A percentile compares a stretch with the other conserved stretches of the same genome.
Conservation (phyloP, 2,797 vertebrate species). For the Alcedo atthis region DNA sequence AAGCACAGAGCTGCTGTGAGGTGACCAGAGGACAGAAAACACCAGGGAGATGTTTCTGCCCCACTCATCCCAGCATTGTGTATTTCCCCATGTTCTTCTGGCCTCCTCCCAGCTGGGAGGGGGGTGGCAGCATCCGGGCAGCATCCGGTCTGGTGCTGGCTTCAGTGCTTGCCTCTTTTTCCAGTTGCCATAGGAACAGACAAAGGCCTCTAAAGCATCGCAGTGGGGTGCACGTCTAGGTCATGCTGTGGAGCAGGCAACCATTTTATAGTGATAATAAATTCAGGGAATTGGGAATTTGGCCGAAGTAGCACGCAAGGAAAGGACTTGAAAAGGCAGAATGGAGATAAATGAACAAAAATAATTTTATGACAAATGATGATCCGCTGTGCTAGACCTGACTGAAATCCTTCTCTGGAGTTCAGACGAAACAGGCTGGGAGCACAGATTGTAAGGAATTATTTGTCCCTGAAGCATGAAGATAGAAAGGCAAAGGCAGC, state of each 20-base stretch:
- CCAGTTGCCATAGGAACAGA: conserved; percentile 72
- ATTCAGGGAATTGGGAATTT: conserved; percentile 70
- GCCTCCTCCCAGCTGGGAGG: background rate
- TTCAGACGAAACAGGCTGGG: background rate
- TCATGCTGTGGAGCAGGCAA: conserved; percentile 58
- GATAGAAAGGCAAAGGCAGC: conserved; percentile 8
- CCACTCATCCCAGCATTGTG: fast-evolving
- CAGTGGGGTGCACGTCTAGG: conserved; percentile 52
- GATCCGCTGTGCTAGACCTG: background rate
- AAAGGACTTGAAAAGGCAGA: conserved; percentile 50
- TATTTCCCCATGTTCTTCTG: background rate
- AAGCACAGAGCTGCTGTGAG: fast-evolving
- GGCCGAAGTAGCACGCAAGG: background rate
- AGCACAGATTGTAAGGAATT: background rate
- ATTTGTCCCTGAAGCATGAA: conserved; percentile 25
- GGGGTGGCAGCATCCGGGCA: background rate
- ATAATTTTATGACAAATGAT: conserved; percentile 6
- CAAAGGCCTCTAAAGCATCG: conserved; percentile 46
- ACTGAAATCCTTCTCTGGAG: background rate
- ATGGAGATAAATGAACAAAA: conserved; percentile 58
- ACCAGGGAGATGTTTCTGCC: background rate
- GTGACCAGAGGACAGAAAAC: background rate
- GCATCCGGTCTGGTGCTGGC: background rate
- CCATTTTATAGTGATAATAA: conserved; percentile 71
- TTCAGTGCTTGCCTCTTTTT: conserved; percentile 20